Evolutionary conservation across 2,888 invertebrate species (phyloP).

Genomic region (Euclidia mi): DNA sequence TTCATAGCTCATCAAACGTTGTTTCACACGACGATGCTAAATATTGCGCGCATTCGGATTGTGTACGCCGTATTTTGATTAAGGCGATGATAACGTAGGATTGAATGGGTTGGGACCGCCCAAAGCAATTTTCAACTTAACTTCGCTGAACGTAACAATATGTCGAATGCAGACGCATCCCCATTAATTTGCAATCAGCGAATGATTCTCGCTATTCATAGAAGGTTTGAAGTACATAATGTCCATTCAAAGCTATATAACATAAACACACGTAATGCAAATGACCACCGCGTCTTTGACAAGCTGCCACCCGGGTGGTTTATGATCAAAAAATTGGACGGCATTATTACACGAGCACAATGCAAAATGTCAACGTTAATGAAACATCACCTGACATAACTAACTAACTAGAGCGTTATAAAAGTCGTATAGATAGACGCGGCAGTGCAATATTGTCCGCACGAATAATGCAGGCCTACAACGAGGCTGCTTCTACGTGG

Average conservation of each 20-base stretch:
- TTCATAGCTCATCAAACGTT: constrained; percentile 58
- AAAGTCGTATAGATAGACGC: constrained; percentile 69
- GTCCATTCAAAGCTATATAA: too few relatives aligned
- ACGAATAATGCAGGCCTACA: constrained; percentile 87
- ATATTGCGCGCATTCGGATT: constrained; percentile 27
- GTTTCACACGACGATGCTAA: constrained; percentile 28
- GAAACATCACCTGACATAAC: constrained; percentile 62
- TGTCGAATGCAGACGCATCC: background rate
- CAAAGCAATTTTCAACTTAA: background rate
- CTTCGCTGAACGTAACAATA: background rate
- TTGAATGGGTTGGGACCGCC: background rate
- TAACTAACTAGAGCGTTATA: constrained; percentile 62
- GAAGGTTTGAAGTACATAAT: too few relatives aligned
- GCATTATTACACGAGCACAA: constrained; percentile 58
- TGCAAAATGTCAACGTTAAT: constrained; percentile 64
- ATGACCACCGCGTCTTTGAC: constrained; percentile 15
- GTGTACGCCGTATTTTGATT: constrained; percentile 29
- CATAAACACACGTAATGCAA: constrained; percentile 1
- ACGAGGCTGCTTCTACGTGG: constrained; percentile 73
- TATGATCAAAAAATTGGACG: constrained; percentile 53
- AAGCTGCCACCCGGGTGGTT: constrained; percentile 22
- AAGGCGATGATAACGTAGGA: constrained; percentile 3
- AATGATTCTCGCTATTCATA: too few relatives aligned
- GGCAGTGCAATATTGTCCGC: constrained; percentile 85
- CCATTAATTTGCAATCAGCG: too few relatives aligned